A percentile compares a stretch with the other conserved stretches of the same genome.
Evolutionary conservation across 2,888 invertebrate genomes (phyloP).

Genomic region (Coenonympha arcania): DNA sequence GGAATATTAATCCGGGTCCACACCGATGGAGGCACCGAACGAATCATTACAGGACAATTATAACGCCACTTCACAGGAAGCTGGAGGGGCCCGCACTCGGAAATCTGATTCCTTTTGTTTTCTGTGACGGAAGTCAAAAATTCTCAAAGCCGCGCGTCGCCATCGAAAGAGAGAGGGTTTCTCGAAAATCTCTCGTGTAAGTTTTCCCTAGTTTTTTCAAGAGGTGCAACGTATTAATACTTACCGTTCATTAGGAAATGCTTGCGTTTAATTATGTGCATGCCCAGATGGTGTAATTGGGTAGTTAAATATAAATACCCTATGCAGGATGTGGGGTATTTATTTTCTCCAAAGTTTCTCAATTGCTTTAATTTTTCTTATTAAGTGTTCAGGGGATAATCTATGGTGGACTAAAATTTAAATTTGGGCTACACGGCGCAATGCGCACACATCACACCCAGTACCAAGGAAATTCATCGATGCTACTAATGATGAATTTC

Average conservation of each 20-base stretch:
- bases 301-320: slow-evolving; percentile 1
- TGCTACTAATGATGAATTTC: too few species aligned
- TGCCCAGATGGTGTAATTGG: slow-evolving; percentile 10
- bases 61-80: slow-evolving; percentile 61
- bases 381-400: not conserved
- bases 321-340: not conserved
- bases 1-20: slow-evolving; percentile 56
- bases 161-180: slow-evolving; percentile 27
- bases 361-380: not conserved
- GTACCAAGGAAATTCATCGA: too few species aligned
- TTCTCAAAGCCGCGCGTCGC: slow-evolving; percentile 43
- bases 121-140: slow-evolving; percentile 43
- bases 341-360: not conserved
- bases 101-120: slow-evolving; percentile 65
- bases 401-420: too few species aligned
- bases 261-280: slow-evolving; percentile 2
- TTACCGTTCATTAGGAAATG: slow-evolving; percentile 8
- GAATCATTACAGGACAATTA: slow-evolving; percentile 71
- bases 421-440: too few species aligned
- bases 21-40: slow-evolving; percentile 59
- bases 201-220: slow-evolving; percentile 16
- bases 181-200: slow-evolving; percentile 18
- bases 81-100: slow-evolving; percentile 58
- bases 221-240: slow-evolving; percentile 13
- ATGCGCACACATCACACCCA: too few species aligned